Conservation (phyloP, 1,140 invertebrate species). For the Bombus superbus region DNA sequence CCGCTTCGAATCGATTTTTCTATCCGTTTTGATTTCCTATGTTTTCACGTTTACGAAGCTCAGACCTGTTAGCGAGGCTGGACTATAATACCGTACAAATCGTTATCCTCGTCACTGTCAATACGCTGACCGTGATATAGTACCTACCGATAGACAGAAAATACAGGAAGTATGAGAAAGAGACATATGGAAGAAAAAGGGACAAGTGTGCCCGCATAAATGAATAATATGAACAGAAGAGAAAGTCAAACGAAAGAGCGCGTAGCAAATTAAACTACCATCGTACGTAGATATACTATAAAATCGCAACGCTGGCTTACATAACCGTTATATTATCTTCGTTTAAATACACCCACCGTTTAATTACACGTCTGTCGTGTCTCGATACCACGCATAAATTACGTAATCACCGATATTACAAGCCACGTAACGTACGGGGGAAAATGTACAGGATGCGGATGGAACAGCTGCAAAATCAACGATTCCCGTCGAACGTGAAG, state of each 20-base stretch:
- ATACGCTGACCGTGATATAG: background rate
- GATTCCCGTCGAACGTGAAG: slow-evolving; percentile 37
- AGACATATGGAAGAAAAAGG: background rate
- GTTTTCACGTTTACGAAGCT: background rate
- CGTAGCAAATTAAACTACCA: background rate
- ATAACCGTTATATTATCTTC: background rate
- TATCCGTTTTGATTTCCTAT: background rate
- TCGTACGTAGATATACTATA: too few relatives aligned
- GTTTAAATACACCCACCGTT: background rate
- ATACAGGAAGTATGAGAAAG: background rate
- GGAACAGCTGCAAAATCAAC: slow-evolving; percentile 30
- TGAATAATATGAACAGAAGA: background rate
- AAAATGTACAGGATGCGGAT: background rate
- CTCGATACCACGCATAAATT: background rate
- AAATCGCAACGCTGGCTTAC: background rate
- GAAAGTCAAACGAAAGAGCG: background rate
- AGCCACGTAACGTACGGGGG: background rate
- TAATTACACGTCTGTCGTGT: background rate
- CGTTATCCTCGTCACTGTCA: background rate
- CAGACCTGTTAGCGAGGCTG: background rate
- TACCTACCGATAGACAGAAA: background rate
- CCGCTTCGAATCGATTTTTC: background rate
- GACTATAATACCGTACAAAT: background rate
- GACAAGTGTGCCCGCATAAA: background rate
- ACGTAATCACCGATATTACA: background rate